Conservation (phyloP, 2,113 vertebrate species). For the Marmota monax region DNA sequence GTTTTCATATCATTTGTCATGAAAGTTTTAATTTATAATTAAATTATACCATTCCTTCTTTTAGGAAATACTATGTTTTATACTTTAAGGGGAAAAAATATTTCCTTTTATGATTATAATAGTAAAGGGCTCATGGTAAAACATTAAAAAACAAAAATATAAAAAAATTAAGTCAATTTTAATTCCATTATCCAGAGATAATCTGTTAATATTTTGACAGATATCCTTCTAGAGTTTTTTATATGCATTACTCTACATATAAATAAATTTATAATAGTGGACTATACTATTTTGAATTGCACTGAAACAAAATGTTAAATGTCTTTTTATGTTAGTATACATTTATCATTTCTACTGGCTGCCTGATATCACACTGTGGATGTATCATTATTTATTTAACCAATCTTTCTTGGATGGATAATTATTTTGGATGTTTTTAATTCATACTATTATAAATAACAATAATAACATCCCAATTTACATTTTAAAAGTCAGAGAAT, state of each 20-base stretch:
- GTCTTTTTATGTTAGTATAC: constrained; percentile 20
- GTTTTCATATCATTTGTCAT: constrained; percentile 33
- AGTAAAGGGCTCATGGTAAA: constrained; percentile 13
- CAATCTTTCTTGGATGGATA: constrained; percentile 25
- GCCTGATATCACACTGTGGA: not conserved
- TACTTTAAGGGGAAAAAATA: constrained; percentile 8
- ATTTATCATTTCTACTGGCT: constrained; percentile 20
- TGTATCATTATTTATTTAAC: constrained; percentile 29
- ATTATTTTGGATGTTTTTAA: constrained; percentile 45
- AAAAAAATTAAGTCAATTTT: constrained; percentile 19
- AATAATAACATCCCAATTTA: constrained; percentile 6
- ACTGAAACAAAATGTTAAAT: constrained; percentile 49
- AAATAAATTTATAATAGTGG: constrained; percentile 1
- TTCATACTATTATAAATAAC: constrained; percentile 29
- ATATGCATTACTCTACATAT: not conserved
- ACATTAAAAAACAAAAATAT: not conserved
- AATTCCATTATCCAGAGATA: not conserved
- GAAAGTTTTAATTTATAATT: constrained; percentile 38
- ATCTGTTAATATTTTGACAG: constrained; percentile 55
- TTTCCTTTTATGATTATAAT: constrained; percentile 44
- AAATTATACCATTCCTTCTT: constrained; percentile 36
- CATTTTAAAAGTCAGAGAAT: not conserved
- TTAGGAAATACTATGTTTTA: constrained; percentile 33
- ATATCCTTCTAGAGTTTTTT: constrained; percentile 52
- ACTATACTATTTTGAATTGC: constrained; percentile 24